phyloP scores from a whole-genome alignment of 2,113 vertebrate genomes.

The Trogon surrucura region DNA sequence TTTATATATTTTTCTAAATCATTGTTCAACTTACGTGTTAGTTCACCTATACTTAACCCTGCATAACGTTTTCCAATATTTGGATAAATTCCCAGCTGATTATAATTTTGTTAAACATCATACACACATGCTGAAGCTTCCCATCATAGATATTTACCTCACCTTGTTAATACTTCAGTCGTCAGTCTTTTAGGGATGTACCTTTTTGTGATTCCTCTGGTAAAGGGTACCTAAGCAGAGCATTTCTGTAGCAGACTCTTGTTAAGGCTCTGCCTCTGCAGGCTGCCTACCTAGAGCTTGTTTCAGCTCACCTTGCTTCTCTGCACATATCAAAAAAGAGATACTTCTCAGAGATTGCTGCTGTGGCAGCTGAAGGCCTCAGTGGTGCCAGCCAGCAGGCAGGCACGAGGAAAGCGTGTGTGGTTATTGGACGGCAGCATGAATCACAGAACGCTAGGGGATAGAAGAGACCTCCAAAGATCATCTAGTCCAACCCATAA shows the following conservation, averaged over 20 bases:
- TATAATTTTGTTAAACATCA: background rate
- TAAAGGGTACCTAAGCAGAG: background rate
- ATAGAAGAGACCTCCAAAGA: too few species aligned
- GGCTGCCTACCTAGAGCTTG: background rate
- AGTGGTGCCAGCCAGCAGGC: too few species aligned
- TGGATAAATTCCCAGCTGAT: background rate
- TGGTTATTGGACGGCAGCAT: fast-evolving
- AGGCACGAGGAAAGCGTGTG: fast-evolving
- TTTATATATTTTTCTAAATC: background rate
- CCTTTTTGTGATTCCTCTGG: background rate
- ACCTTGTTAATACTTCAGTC: background rate
- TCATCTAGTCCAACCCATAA: background rate
- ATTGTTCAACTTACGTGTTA: background rate
- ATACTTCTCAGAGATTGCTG: background rate
- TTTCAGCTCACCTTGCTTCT: background rate
- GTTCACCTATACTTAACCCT: background rate
- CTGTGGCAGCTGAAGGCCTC: background rate
- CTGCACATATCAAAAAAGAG: background rate
- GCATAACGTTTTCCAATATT: fast-evolving
- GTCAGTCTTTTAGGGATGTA: background rate
- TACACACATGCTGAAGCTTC: background rate
- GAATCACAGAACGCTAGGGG: too few species aligned
- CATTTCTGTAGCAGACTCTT: background rate
- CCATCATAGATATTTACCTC: background rate
- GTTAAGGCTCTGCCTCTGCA: background rate